phyloP scores from a whole-genome alignment of 2,113 vertebrate species.

The Brachyhypopomus gauderio region DNA sequence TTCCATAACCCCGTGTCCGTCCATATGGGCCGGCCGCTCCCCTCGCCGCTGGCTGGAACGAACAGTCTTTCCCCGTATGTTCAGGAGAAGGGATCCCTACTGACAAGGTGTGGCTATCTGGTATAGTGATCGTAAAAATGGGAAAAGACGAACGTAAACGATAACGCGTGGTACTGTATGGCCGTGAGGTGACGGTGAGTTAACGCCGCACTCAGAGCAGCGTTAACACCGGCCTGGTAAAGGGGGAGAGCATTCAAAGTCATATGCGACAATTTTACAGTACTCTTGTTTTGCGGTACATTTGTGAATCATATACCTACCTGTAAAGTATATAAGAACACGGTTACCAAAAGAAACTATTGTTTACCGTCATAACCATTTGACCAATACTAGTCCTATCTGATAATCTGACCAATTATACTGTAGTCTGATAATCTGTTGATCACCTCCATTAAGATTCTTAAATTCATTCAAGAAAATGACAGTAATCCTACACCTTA shows the following conservation, averaged over 20 bases:
- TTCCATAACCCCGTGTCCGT: constrained; percentile 47
- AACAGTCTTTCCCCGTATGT: constrained; percentile 32
- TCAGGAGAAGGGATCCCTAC: not conserved
- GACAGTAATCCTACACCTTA: not conserved
- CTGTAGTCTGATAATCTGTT: no score
- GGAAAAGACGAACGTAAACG: constrained; percentile 14
- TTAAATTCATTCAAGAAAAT: not conserved
- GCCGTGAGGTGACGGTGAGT: constrained; percentile 24
- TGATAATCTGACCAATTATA: no score
- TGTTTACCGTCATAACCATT: no score
- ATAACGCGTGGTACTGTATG: constrained; percentile 28
- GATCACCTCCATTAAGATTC: no score
- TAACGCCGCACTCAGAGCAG: not conserved
- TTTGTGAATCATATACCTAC: no score
- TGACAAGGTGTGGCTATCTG: constrained; percentile 28
- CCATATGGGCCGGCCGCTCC: constrained; percentile 39
- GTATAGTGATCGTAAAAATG: constrained; percentile 27
- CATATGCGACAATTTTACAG: not conserved
- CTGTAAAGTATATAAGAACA: no score
- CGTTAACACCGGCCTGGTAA: not conserved
- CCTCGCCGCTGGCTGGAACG: constrained; percentile 1
- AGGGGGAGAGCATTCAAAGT: not conserved
- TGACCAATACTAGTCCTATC: no score
- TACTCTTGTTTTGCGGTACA: not conserved
- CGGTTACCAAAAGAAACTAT: no score